phyloP scores from a whole-genome alignment of 2,113 vertebrate species.

The Sitta europaea region DNA sequence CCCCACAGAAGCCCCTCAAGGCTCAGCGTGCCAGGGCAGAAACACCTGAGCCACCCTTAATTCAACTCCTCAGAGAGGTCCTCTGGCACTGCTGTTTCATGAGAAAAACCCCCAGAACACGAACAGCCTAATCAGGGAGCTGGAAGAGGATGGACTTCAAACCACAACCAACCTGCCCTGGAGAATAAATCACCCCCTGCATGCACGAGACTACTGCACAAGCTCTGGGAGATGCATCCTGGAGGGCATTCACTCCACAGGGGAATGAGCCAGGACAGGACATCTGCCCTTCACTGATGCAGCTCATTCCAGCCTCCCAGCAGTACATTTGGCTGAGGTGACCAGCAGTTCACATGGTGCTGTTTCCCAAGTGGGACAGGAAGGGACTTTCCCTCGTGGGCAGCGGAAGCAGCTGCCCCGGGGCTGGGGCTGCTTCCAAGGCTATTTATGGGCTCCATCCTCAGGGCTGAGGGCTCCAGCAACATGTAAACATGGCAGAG shows the following conservation, averaged over 20 bases:
- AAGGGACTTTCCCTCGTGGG: neutral
- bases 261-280: neutral
- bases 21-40: neutral
- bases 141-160: neutral
- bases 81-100: neutral
- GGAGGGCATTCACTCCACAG: neutral
- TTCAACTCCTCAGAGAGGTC: neutral
- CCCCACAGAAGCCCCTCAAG: neutral
- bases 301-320: neutral
- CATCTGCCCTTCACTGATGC: neutral
- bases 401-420: neutral
- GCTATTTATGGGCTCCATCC: neutral
- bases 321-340: neutral
- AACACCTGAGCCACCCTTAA: accelerated
- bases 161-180: neutral
- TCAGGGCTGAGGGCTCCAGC: neutral
- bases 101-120: neutral
- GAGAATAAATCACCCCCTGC: neutral
- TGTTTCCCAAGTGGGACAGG: neutral
- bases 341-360: neutral
- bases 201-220: neutral
- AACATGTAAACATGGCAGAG: neutral
- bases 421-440: neutral
- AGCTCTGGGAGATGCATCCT: neutral
- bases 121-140: neutral